These are phyloP conservation scores for Alca torda DNA, from an alignment of 2,797 vertebrate species.

Conservation along the genomic window DNA sequence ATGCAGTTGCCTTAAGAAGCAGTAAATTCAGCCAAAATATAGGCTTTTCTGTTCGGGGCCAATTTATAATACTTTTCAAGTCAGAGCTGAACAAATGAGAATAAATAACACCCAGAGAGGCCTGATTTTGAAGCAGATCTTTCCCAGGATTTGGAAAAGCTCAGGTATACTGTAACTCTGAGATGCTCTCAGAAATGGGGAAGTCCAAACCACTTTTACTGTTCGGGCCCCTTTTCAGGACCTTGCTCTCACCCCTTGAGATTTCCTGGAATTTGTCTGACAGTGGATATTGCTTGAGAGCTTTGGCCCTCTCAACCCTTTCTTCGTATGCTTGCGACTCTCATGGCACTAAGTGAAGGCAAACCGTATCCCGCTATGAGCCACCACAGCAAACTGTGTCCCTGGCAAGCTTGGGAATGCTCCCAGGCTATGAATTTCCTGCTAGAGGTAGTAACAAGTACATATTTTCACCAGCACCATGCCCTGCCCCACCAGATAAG, in stretches of 20 bases:
- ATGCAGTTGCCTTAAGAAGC: constrained; percentile 25
- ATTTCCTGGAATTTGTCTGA: not conserved
- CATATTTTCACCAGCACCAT: not conserved
- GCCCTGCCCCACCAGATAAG: not conserved
- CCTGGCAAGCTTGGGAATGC: not conserved
- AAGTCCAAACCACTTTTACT: not conserved
- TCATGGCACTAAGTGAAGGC: not conserved
- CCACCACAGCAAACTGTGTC: not conserved
- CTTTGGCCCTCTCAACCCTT: not conserved
- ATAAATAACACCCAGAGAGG: not conserved
- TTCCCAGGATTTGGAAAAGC: not conserved
- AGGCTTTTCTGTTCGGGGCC: not conserved
- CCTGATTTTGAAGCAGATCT: not conserved
- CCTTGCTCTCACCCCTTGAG: not conserved
- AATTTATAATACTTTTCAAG: not conserved
- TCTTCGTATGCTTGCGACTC: not conserved
- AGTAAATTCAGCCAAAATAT: constrained; percentile 18
- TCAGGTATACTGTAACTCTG: not conserved
- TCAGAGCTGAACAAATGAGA: not conserved
- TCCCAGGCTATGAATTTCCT: not conserved
- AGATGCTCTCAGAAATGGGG: not conserved
- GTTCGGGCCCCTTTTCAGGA: not conserved
- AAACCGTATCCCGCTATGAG: not conserved
- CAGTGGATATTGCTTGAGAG: not conserved
- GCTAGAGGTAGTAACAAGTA: not conserved